These are phyloP conservation scores for Saturnia pavonia DNA, from an alignment of 2,888 invertebrate genomes.

Conservation along the genomic window DNA sequence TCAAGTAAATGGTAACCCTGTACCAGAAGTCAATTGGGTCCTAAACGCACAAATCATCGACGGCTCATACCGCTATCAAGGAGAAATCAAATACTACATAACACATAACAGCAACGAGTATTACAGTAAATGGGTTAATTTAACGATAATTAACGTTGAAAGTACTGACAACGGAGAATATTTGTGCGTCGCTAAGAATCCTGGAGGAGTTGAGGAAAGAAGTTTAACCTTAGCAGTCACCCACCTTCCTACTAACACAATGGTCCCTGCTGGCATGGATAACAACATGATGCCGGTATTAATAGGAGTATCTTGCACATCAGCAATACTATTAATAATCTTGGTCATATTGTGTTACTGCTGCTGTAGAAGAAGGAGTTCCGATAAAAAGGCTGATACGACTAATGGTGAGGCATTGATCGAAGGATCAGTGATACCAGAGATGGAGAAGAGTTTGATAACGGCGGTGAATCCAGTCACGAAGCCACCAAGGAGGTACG, in stretches of 20 bases:
- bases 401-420: slow-evolving; percentile 86
- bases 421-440: slow-evolving; percentile 89
- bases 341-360: slow-evolving; percentile 79
- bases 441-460: slow-evolving; percentile 92
- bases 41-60: slow-evolving; percentile 84
- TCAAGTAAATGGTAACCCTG: slow-evolving; percentile 88
- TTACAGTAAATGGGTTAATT: slow-evolving; percentile 83
- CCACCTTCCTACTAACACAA: slow-evolving; percentile 66
- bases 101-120: slow-evolving; percentile 60
- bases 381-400: slow-evolving; percentile 80
- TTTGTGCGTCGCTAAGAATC: slow-evolving; percentile 90
- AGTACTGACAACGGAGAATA: slow-evolving; percentile 87
- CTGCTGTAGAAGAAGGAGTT: slow-evolving; percentile 77
- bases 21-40: slow-evolving; percentile 89
- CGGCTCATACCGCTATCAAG: slow-evolving; percentile 73
- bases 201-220: slow-evolving; percentile 89
- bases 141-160: slow-evolving; percentile 85
- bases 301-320: slow-evolving; percentile 73
- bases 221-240: slow-evolving; percentile 85
- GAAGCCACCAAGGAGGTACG: slow-evolving; percentile 90
- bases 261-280: slow-evolving; percentile 77
- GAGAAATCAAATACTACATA: slow-evolving; percentile 74
- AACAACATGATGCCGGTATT: slow-evolving; percentile 80
- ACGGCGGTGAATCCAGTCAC: slow-evolving; percentile 92
- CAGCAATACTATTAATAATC: slow-evolving; percentile 77